Conservation (phyloP, 2,797 vertebrate genomes). For the Micropoecilia bifurca region DNA sequence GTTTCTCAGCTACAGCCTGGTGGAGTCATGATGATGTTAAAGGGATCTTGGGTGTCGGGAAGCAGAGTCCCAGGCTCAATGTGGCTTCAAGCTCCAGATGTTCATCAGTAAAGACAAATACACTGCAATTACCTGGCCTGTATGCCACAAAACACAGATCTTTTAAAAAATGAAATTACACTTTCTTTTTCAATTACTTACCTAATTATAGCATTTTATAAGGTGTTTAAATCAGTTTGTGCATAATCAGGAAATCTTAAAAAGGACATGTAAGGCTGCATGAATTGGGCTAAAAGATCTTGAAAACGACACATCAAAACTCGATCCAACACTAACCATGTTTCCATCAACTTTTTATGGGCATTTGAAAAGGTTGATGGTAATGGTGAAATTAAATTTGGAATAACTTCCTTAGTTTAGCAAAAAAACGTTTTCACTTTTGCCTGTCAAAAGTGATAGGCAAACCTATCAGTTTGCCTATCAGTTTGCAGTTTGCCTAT, state of each 20-base stretch:
- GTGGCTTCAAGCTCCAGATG: not conserved
- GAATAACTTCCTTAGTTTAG: too few relatives aligned
- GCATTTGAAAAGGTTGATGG: too few relatives aligned
- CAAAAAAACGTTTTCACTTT: too few relatives aligned
- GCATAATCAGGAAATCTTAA: not conserved
- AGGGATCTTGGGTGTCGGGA: slow-evolving; percentile 7
- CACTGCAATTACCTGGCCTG: not conserved
- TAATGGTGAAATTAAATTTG: too few relatives aligned
- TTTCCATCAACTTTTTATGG: too few relatives aligned
- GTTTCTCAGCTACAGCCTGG: slow-evolving; percentile 15
- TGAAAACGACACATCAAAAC: not conserved
- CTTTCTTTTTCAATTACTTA: too few relatives aligned
- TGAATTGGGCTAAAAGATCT: not conserved
- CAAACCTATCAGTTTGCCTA: too few relatives aligned
- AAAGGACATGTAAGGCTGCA: not conserved
- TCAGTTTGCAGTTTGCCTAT: too few relatives aligned
- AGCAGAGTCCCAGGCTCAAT: not conserved
- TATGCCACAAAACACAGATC: not conserved
- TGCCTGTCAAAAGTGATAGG: too few relatives aligned
- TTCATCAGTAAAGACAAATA: not conserved
- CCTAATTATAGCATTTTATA: too few relatives aligned
- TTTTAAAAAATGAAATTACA: too few relatives aligned
- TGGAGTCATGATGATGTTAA: slow-evolving; percentile 33
- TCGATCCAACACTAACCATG: not conserved
- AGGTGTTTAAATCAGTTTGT: not conserved